Conservation (phyloP, 1,140 invertebrate genomes). For the Drosophila kikkawai region DNA sequence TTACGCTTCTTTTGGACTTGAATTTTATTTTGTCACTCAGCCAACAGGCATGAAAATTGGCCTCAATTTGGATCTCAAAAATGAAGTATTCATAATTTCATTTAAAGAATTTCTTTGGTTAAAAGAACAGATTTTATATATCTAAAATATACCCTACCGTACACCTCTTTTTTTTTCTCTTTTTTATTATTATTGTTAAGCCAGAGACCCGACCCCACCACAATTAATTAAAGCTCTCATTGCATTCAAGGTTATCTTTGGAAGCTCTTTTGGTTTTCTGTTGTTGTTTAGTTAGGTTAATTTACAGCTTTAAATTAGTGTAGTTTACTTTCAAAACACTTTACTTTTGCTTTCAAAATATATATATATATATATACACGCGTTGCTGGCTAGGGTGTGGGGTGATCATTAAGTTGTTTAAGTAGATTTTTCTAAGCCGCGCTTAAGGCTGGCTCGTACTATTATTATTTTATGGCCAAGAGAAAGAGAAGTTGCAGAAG, state of each 20-base stretch:
- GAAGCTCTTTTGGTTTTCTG: constrained; percentile 48
- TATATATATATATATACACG: constrained; percentile 48
- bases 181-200: constrained; percentile 2
- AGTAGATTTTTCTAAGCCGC: constrained; percentile 46
- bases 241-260: constrained; percentile 77
- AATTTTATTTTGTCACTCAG: constrained; percentile 38
- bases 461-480: constrained; percentile 3
- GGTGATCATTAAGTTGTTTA: constrained; percentile 70
- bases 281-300: constrained; percentile 77
- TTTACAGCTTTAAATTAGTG: constrained; percentile 83
- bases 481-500: constrained; percentile 38
- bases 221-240: constrained; percentile 83
- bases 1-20: constrained; percentile 30
- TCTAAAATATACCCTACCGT: constrained; percentile 31
- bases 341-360: constrained; percentile 81
- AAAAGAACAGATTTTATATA: constrained; percentile 20
- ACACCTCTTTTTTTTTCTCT: constrained; percentile 66
- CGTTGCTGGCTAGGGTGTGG: constrained; percentile 58
- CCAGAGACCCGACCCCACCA: constrained; percentile 24
- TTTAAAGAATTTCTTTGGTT: background rate
- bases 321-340: constrained; percentile 82
- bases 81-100: background rate
- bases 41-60: constrained; percentile 78
- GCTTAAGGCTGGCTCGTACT: constrained; percentile 17
- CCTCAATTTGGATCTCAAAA: constrained; percentile 49